phyloP scores from a whole-genome alignment of 2,797 vertebrate genomes.

The Manis javanica region DNA sequence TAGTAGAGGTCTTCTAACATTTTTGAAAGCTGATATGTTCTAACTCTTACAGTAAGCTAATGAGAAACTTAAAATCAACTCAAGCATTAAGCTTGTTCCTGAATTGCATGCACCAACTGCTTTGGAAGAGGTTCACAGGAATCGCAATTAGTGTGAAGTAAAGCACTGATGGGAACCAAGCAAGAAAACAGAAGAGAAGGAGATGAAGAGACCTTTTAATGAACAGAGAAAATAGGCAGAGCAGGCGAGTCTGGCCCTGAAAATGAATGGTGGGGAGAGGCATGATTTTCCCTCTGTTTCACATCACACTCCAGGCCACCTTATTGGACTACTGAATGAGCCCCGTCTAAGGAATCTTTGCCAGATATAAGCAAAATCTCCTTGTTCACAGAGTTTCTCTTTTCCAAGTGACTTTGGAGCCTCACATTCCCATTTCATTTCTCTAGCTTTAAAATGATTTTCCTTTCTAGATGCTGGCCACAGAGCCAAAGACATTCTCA shows the following conservation, averaged over 20 bases:
- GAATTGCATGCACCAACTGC: conserved; percentile 42
- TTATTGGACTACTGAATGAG: background rate
- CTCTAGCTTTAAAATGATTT: conserved; percentile 6
- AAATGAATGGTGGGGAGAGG: background rate
- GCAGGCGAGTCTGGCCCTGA: conserved; percentile 11
- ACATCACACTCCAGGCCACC: background rate
- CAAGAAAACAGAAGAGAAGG: conserved; percentile 46
- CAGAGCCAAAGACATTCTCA: background rate
- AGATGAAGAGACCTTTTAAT: conserved; percentile 45
- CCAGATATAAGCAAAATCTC: background rate
- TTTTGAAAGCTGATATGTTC: background rate
- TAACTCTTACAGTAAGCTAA: background rate
- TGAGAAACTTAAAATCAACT: conserved; percentile 49
- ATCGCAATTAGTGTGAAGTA: conserved; percentile 44
- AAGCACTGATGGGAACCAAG: conserved; percentile 21
- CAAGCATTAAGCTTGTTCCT: background rate
- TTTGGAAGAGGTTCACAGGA: conserved; percentile 44
- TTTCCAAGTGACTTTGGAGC: background rate
- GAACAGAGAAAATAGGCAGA: conserved; percentile 29
- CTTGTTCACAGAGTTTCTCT: background rate
- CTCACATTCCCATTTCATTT: background rate
- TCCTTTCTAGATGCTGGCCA: background rate
- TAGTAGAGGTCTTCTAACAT: background rate
- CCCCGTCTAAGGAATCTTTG: background rate
- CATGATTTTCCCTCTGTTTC: background rate